Conservation (phyloP, 2,113 vertebrate species). For the Oreochromis aureus region DNA sequence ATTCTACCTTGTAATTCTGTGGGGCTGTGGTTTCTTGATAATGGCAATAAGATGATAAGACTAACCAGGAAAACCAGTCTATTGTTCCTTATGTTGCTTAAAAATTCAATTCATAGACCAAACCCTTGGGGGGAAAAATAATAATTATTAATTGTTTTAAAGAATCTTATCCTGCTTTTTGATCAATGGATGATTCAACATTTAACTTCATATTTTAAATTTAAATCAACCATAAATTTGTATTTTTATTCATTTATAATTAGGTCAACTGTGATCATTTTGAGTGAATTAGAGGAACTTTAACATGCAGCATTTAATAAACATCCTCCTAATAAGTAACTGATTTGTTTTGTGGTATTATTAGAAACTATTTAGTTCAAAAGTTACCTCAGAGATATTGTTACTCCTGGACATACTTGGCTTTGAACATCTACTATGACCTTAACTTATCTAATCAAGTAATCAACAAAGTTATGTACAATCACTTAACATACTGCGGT, state of each 20-base stretch:
- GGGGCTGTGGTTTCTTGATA: not conserved
- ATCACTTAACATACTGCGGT: not conserved
- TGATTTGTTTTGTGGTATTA: not conserved
- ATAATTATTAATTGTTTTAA: not conserved
- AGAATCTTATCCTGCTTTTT: not conserved
- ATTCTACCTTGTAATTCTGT: not conserved
- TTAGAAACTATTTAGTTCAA: not conserved
- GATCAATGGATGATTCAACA: not conserved
- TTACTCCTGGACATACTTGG: not conserved
- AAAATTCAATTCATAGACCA: not conserved
- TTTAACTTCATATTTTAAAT: not conserved
- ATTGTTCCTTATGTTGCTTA: not conserved
- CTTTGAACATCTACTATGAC: not conserved
- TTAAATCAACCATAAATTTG: no score
- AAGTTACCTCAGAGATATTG: not conserved
- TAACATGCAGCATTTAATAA: not conserved
- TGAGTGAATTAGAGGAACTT: not conserved
- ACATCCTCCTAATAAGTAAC: not conserved
- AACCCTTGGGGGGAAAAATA: rapidly evolving
- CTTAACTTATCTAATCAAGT: not conserved
- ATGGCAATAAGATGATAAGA: not conserved
- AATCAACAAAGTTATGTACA: not conserved
- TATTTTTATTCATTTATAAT: not conserved
- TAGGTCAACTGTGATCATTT: not conserved
- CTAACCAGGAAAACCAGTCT: not conserved